phyloP scores from a whole-genome alignment of 2,888 invertebrate genomes.

The Ectemnius cavifrons region DNA sequence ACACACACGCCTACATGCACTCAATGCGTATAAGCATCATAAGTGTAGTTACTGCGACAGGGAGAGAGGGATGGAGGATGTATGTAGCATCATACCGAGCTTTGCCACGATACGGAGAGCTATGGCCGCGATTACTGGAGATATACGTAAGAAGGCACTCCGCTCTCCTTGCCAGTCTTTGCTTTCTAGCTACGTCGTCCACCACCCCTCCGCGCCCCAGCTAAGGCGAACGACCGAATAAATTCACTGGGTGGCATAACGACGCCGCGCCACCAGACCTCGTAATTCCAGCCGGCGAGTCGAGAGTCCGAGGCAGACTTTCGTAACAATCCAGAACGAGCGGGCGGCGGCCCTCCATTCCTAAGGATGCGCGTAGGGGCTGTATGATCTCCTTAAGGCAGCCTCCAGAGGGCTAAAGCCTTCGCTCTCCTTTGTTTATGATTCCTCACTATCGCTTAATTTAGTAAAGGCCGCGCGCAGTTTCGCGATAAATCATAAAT shows the following conservation, averaged over 20 bases:
- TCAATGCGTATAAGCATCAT: conserved; percentile 20
- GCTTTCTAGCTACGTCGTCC: too few relatives aligned
- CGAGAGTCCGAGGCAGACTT: conserved; percentile 24
- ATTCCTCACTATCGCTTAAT: too few relatives aligned
- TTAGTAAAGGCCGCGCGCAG: too few relatives aligned
- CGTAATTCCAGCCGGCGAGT: conserved; percentile 37
- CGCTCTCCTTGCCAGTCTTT: too few relatives aligned
- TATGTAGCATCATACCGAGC: background rate
- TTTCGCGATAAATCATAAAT: too few relatives aligned
- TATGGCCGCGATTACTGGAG: too few relatives aligned
- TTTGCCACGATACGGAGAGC: too few relatives aligned
- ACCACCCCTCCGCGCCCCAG: conserved; percentile 1
- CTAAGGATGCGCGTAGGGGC: background rate
- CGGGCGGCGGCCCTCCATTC: background rate
- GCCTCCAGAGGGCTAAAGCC: too few relatives aligned
- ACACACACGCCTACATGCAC: conserved; percentile 12
- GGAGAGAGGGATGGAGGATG: conserved; percentile 1
- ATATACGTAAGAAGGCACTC: too few relatives aligned
- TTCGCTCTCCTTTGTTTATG: too few relatives aligned
- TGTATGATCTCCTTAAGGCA: background rate
- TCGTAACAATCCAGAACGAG: conserved; percentile 23
- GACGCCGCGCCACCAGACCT: conserved; percentile 23
- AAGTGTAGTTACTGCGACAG: background rate
- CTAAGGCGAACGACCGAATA: conserved; percentile 44
- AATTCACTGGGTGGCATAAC: conserved; percentile 41